Base-by-base conservation (phyloP, 2,888 invertebrate genomes). In the Muschampia plurimacula region DNA sequence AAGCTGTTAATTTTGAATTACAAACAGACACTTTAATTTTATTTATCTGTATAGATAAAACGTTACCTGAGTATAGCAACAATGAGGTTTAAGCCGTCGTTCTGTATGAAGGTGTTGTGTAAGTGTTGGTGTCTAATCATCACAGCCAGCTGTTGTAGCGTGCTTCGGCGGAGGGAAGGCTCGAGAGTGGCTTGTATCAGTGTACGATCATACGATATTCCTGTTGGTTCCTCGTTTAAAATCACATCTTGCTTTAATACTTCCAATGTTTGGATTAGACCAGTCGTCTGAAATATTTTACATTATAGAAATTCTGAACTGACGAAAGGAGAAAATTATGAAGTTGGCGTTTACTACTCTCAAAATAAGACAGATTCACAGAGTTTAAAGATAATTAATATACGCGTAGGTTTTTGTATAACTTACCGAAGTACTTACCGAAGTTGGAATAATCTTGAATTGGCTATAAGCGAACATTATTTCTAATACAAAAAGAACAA, bases 101-200 rank as follows among this genome's bases (percentile, higher is more conserved):
- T 89, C 66, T 95, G 93, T 15, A 96, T 74, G 81, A 97, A 96
- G 0, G 93, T 83, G 41, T 95, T 95, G 78, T 96, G 97, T 49
- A 96, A 81, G 28, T 95, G 93, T 57, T 89, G 91, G 79, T 96
- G 96, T 12, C 96, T 95, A 83, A 96, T 84, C 95, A 97, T 95
- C 0, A 96, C 96, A 36, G 96, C 95, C 28, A 96, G 87, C 87
- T 97, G 97, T 74, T 96, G 96, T 72, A 97, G 86, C 46, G 96
- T 96, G 65, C 96, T 96, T 78, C 96, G 95, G 7, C 96, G 93
- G 69, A 97, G 89, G n/a, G 96, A 95, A 0, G 96, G 96, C 79
- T 97, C 96, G 13, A 96, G 81, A 0, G 88, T 84, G 0, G 93
- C 89, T 13, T 82, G 84, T 7, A 78, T 57, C 52, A 6, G 2